Conservation (phyloP, 2,888 invertebrate species). For the Slavum lentiscoides region DNA sequence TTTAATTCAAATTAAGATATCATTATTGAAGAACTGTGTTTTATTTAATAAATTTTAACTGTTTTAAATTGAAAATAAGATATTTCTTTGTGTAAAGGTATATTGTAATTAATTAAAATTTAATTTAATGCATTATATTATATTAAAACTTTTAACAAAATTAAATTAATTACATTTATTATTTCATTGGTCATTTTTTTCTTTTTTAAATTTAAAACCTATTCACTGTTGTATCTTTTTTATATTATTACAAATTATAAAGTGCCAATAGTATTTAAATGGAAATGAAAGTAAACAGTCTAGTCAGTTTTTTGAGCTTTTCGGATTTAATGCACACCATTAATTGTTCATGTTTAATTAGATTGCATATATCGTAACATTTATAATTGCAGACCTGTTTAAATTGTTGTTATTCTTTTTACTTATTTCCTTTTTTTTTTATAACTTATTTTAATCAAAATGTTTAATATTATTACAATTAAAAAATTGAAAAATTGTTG, state of each 20-base stretch:
- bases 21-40: slow-evolving; percentile 9
- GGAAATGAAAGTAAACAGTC: slow-evolving; percentile 25
- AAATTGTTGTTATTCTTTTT: neutral
- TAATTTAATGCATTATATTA: neutral
- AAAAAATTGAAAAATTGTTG: neutral
- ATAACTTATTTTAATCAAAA: slow-evolving; percentile 10
- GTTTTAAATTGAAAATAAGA: slow-evolving; percentile 4
- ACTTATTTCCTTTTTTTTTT: neutral
- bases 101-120: neutral
- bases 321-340: slow-evolving; percentile 26
- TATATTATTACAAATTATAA: slow-evolving; percentile 7
- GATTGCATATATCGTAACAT: slow-evolving; percentile 12
- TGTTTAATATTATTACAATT: slow-evolving; percentile 39
- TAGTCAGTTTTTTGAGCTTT: slow-evolving; percentile 35
- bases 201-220: neutral
- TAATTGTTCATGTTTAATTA: slow-evolving; percentile 10
- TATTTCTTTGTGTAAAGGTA: neutral
- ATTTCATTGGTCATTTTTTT: neutral
- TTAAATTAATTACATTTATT: neutral
- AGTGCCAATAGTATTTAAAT: slow-evolving; percentile 41
- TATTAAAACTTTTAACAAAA: slow-evolving; percentile 1
- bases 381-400: slow-evolving; percentile 16
- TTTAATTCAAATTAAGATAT: slow-evolving; percentile 10
- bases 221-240: neutral
- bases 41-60: slow-evolving; percentile 12